Evolutionary conservation across 2,113 vertebrate species (phyloP).

Genomic region (Uria aalge): DNA sequence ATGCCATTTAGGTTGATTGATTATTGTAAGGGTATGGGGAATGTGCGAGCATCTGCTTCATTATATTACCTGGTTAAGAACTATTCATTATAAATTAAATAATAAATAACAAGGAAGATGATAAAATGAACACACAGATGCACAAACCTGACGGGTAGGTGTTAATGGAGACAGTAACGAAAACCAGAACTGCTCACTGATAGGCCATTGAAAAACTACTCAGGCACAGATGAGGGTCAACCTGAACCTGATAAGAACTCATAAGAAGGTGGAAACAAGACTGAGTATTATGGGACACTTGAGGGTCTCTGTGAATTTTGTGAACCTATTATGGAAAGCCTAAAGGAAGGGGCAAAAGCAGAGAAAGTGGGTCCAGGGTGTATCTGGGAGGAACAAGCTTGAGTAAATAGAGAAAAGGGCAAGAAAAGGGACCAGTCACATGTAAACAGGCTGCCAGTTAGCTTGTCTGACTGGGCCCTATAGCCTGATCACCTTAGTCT

Average conservation of each 20-base stretch:
- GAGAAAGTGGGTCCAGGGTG: neutral
- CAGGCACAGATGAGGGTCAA: neutral
- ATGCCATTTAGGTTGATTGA: neutral
- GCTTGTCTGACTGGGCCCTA: neutral
- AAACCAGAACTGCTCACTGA: neutral
- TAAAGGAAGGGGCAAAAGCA: neutral
- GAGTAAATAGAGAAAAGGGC: neutral
- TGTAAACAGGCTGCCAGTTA: neutral
- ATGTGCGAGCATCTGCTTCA: neutral
- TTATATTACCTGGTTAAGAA: neutral
- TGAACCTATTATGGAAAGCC: neutral
- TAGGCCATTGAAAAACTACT: neutral
- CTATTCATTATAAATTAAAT: neutral
- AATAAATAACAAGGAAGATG: neutral
- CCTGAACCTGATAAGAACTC: neutral
- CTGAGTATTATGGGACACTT: neutral
- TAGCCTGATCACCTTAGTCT: neutral
- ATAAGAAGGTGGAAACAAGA: neutral
- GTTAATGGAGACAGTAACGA: neutral
- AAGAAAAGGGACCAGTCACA: rapidly evolving
- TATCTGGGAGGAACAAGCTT: neutral
- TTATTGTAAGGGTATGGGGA: neutral
- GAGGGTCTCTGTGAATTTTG: neutral
- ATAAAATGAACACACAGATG: neutral
- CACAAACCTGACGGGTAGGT: neutral